A percentile compares a stretch with the other conserved stretches of the same genome.
Conservation (phyloP, 1,140 invertebrate genomes). For the Solenopsis invicta region DNA sequence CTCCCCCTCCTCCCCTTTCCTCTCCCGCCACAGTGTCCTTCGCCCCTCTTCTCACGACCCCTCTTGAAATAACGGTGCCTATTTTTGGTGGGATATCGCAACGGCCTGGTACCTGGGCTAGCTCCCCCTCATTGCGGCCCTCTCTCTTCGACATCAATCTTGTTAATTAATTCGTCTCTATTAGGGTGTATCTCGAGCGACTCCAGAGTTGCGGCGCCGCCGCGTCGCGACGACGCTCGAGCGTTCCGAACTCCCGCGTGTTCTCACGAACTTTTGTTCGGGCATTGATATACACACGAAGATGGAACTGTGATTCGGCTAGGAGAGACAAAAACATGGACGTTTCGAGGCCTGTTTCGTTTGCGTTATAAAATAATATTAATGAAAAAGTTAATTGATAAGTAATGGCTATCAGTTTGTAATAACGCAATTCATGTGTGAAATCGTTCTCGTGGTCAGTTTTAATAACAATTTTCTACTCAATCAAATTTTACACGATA, state of each 20-base stretch:
- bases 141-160: slow-evolving; percentile 67
- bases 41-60: slow-evolving; percentile 33
- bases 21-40: slow-evolving; percentile 32
- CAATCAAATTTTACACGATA: neutral
- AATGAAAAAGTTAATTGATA: neutral
- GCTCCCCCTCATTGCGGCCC: slow-evolving; percentile 18
- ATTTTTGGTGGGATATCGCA: slow-evolving; percentile 68
- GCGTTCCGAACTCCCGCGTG: slow-evolving; percentile 8
- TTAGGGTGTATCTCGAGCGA: neutral
- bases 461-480: neutral
- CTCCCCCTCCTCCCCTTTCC: slow-evolving; percentile 10
- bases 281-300: slow-evolving; percentile 26
- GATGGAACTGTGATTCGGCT: neutral
- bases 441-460: neutral
- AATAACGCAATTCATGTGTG: neutral
- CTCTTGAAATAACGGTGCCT: slow-evolving; percentile 67
- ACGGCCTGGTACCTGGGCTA: slow-evolving; percentile 48
- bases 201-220: neutral
- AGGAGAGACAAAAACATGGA: neutral
- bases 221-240: slow-evolving; percentile 24
- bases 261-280: slow-evolving; percentile 22
- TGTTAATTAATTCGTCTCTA: slow-evolving; percentile 72
- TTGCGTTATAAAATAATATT: neutral
- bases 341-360: neutral
- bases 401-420: neutral